These are phyloP conservation scores for Campoletis raptor DNA, from an alignment of 2,888 invertebrate species.

Conservation along the genomic window DNA sequence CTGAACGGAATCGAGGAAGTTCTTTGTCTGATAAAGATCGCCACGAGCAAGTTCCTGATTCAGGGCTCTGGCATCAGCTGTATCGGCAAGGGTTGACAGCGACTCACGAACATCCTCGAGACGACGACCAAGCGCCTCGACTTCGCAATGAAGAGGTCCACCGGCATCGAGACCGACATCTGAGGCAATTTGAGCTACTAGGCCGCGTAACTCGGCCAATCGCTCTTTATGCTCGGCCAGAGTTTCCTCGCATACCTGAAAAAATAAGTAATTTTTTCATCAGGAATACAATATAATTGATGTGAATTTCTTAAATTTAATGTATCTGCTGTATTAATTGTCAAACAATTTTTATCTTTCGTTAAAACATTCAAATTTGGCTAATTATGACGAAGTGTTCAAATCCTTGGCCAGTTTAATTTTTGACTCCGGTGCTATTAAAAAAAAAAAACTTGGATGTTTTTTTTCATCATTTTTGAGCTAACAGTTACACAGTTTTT, in stretches of 20 bases:
- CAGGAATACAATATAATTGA: background rate
- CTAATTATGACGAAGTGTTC: background rate
- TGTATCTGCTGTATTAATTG: background rate
- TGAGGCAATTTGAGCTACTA: constrained; percentile 92
- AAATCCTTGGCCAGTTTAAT: background rate
- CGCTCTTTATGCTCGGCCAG: constrained; percentile 90
- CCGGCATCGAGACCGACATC: constrained; percentile 91
- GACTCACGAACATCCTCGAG: constrained; percentile 92
- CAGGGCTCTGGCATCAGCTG: constrained; percentile 90
- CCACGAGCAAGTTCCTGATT: constrained; percentile 86
- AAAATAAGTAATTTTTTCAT: background rate
- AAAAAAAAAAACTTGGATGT: background rate
- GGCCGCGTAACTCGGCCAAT: constrained; percentile 89
- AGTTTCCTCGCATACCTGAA: constrained; percentile 91
- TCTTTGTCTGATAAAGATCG: constrained; percentile 87
- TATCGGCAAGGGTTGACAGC: constrained; percentile 90
- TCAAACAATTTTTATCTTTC: too few relatives aligned
- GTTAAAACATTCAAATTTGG: too few relatives aligned
- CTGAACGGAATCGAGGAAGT: constrained; percentile 90
- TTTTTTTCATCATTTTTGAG: background rate
- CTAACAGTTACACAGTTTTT: background rate
- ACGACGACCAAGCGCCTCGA: constrained; percentile 91
- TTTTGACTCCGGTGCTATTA: background rate
- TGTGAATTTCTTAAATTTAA: background rate
- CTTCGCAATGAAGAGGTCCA: constrained; percentile 90